Base-by-base conservation (phyloP, 2,113 vertebrate species). In the Acanthochromis polyacanthus region DNA sequence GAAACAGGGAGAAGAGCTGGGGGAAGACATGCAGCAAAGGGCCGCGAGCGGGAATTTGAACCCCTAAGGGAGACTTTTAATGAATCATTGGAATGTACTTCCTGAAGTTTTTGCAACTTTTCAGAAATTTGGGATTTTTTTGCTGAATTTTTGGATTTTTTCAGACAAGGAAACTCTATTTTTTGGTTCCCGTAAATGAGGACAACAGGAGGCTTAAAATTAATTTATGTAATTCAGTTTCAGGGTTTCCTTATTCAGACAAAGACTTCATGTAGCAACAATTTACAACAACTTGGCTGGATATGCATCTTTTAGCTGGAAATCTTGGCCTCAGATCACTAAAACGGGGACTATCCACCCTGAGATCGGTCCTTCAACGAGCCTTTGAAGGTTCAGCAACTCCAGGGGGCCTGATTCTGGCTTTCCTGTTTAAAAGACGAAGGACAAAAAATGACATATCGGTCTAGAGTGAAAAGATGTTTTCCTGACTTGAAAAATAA, bases 311-410 rank as follows among this genome's bases (percentile, higher is more conserved):
- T 78, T 81, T 57, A 81, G 55, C 58, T 71, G 25, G 30, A 75
- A 55, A 73, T 10, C 40, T 19, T 74, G 74, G 56, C 50, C 15
- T 60, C 32, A 11, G 1, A 19, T 22, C 48, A 53, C 32, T 62
- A 17, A 40, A 36, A 62, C 62, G 25, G 48, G 48, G 61, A 58
- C 20, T 1, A 3, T 23, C 19, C 64, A 32, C 50, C 25, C 66
- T 19, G 59, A 58, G 36, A 75, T 65, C 55, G 59, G 62, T 74
- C 75, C 46, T 86, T 70, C 61, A 66, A 63, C 56, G 62, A 19
- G 55, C 23, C 57, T 79, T 75, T 71, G 38, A 71, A 65, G 23
- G 6, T 25, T 32, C 48, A 68, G 23, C 58, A 32, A 22, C 68
- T 68, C 30, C 45, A 45, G 32, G 7, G 32, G 8, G 32, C 64